A percentile compares a stretch with the other conserved stretches of the same genome.
These are phyloP conservation scores for Entomobrya multifasciata DNA, from an alignment of 2,888 invertebrate genomes.

Conservation along the genomic window DNA sequence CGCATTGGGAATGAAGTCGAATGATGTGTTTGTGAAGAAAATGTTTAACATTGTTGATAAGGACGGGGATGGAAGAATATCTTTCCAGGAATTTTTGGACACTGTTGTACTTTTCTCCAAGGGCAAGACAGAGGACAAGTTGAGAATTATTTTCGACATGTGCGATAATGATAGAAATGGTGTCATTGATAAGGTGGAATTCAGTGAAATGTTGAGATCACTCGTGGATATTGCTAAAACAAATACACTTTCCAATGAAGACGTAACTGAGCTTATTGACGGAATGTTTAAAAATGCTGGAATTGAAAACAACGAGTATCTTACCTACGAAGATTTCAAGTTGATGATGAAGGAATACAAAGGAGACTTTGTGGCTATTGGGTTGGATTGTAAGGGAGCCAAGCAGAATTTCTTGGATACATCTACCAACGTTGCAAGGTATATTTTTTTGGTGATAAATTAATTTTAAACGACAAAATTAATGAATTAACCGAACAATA, in stretches of 20 bases:
- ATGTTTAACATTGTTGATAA: slow-evolving; percentile 99
- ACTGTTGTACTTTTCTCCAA: slow-evolving; percentile 95
- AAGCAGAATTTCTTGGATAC: slow-evolving; percentile 97
- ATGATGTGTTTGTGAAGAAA: slow-evolving; percentile 96
- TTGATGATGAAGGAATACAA: slow-evolving; percentile 98
- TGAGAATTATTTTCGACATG: slow-evolving; percentile 98
- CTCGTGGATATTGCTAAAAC: slow-evolving; percentile 96
- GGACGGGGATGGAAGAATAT: slow-evolving; percentile 95
- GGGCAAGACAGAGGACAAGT: slow-evolving; percentile 95
- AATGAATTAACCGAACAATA: not conserved
- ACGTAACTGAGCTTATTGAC: slow-evolving; percentile 93
- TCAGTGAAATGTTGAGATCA: slow-evolving; percentile 95
- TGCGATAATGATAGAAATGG: slow-evolving; percentile 97
- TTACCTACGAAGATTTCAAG: slow-evolving; percentile 95
- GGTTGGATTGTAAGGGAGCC: slow-evolving; percentile 95
- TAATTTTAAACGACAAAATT: not conserved
- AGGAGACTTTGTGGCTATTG: slow-evolving; percentile 96
- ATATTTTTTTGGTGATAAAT: slow-evolving; percentile 30
- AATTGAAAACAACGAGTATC: slow-evolving; percentile 92
- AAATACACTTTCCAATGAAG: slow-evolving; percentile 91
- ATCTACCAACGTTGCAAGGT: slow-evolving; percentile 93
- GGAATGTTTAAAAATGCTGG: slow-evolving; percentile 97
- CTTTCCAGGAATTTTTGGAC: slow-evolving; percentile 95
- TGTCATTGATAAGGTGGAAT: slow-evolving; percentile 94
- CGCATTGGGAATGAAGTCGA: slow-evolving; percentile 96